Base-by-base conservation (phyloP, 2,797 vertebrate species). In the Toxotes lorentzi region DNA sequence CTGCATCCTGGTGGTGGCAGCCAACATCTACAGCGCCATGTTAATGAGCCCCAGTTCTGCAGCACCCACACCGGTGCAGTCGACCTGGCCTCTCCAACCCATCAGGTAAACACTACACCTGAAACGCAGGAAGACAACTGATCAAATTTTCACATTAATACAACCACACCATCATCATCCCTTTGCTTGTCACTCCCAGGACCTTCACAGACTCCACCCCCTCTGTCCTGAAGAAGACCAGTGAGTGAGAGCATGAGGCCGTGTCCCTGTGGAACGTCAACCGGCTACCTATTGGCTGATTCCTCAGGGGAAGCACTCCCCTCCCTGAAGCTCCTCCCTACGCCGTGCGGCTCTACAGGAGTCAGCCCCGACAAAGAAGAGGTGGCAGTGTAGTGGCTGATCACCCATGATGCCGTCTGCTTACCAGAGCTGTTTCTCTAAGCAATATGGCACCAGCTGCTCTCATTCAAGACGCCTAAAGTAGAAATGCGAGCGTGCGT, bases 21-120 rank as follows among this genome's bases (percentile, higher is more conserved):
- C 97, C 67, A 99, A 99, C 91, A 99, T 99, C 93, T 99, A 99
- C 83, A 98, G 97, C 65, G 97, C 98, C 86, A 99, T 99, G 98
- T 92, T 99, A 65, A 96, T 97, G 95, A 99, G 98, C 85, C 98
- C 98, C 59, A 98, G 96, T 51, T 98, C 96, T 51, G 90, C 96
- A 7, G 35, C 94, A 78, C 94, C 96, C 23, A 98, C 97, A 4
- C 97, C 97, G 7, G 95, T 96, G 70, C 96, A 97, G 86, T 71
- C 95, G 34, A 85, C 76, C 0, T 98, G 96, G 96, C 96, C 96
- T 0, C 56, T 88, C 53, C 95, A 96, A 76, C 91, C 94, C 60
- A 88, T 94, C 70, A 92, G 96, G 98, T 99, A 81, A 74, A 53
- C 16, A 38, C 13, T 0, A 12, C 7, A 58, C 5, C 16, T 24